phyloP scores from a whole-genome alignment of 2,888 invertebrate species.

The Tiphia femorata region DNA sequence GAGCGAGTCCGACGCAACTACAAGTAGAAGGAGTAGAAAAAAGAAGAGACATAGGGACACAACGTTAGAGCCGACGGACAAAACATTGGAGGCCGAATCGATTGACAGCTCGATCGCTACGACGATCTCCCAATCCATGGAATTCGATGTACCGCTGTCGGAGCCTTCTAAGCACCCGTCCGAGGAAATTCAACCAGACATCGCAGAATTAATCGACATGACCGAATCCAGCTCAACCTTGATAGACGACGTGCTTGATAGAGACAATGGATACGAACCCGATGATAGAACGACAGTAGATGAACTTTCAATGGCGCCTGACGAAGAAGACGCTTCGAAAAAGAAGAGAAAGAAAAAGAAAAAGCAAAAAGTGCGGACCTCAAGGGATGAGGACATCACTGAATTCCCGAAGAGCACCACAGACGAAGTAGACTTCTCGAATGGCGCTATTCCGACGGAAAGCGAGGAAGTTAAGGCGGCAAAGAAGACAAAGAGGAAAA shows the following conservation, averaged over 20 bases:
- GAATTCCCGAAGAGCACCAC: slow-evolving; percentile 66
- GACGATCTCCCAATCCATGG: slow-evolving; percentile 72
- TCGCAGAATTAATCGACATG: slow-evolving; percentile 47
- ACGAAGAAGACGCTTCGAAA: slow-evolving; percentile 60
- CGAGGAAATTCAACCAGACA: slow-evolving; percentile 66
- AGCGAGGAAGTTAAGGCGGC: slow-evolving; percentile 54
- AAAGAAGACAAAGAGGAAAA: slow-evolving; percentile 68
- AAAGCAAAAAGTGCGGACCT: slow-evolving; percentile 71
- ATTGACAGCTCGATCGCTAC: slow-evolving; percentile 61
- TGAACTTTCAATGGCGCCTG: slow-evolving; percentile 64
- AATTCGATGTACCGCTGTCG: slow-evolving; percentile 71
- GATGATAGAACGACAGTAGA: slow-evolving; percentile 77
- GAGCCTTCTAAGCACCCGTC: slow-evolving; percentile 71
- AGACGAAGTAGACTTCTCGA: slow-evolving; percentile 66
- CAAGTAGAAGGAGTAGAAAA: slow-evolving; percentile 46
- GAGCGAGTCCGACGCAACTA: slow-evolving; percentile 42
- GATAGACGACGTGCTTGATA: slow-evolving; percentile 67
- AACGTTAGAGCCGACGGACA: slow-evolving; percentile 23
- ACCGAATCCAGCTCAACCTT: slow-evolving; percentile 46
- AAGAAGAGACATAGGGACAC: slow-evolving; percentile 55
- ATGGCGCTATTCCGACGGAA: slow-evolving; percentile 59
- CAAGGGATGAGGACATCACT: slow-evolving; percentile 70
- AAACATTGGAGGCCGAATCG: too few species aligned
- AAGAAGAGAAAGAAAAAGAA: slow-evolving; percentile 71
- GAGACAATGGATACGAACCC: slow-evolving; percentile 78